A percentile compares a stretch with the other conserved stretches of the same genome.
These are phyloP conservation scores for Narcine bancroftii DNA, from an alignment of 2,113 vertebrate genomes.

Conservation along the genomic window DNA sequence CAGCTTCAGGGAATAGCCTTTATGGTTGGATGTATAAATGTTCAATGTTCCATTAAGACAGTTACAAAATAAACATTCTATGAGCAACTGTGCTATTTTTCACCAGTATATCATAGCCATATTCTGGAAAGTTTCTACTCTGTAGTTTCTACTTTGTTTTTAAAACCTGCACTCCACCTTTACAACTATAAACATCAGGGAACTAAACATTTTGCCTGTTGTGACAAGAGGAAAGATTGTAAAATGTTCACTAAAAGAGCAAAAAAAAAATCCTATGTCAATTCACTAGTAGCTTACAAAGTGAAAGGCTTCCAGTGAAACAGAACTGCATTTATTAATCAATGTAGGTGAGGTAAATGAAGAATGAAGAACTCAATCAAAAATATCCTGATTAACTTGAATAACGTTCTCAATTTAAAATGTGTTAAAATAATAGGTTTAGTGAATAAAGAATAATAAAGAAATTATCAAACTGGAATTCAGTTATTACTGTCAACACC, in stretches of 20 bases:
- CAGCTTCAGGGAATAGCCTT: background rate
- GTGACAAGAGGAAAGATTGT: background rate
- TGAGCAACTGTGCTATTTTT: background rate
- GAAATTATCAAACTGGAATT: background rate
- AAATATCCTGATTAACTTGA: background rate
- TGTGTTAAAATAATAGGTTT: background rate
- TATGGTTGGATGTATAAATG: background rate
- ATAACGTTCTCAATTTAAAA: background rate
- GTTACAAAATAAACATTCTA: background rate
- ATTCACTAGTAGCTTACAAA: background rate
- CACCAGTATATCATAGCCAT: background rate
- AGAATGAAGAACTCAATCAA: background rate
- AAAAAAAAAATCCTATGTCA: background rate
- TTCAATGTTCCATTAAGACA: background rate
- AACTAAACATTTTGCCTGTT: conserved; percentile 32
- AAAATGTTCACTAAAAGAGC: background rate
- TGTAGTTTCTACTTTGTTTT: background rate
- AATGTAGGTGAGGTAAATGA: background rate
- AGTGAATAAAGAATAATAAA: no score
- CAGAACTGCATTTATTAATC: background rate
- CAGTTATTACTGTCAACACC: background rate
- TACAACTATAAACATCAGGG: background rate
- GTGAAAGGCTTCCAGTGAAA: background rate
- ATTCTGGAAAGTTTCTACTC: background rate
- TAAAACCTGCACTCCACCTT: background rate